Evolutionary conservation across 2,797 vertebrate species (phyloP), one percentile per base, ranked within the genome.

Genomic region (Austrolebias charrua): DNA sequence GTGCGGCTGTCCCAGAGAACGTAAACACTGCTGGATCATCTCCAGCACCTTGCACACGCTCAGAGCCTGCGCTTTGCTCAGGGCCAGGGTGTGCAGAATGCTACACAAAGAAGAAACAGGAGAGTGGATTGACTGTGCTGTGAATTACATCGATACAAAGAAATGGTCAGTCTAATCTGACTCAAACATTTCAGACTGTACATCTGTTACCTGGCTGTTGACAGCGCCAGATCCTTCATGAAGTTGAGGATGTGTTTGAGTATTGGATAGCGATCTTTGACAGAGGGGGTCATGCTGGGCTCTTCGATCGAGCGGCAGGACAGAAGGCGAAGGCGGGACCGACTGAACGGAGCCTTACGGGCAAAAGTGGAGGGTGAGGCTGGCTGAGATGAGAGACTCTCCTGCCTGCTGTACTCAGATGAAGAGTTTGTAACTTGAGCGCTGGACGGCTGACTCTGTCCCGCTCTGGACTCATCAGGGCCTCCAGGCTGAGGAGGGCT

Each of bases 301-400:
- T 98, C 98, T 52, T 98, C 98, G 83, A 96, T 73, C 0, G 98
- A 99, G 47, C 96, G 89, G 83, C 94, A 95, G 3, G 98, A 99
- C 19, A 99, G 93, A 29, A 99, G 94, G 67, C 98, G 93, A 1
- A 98, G 90, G n/a, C 96, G 93, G 1, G 95, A 95, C 9, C 95
- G 93, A 63, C 90, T 93, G 64, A 97, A 95, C 0, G 94, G 92
- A 1, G 94, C 88, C 74, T 94, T 94, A 0, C 95, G 91, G 1
- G 92, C 88, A 3, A 95, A 92, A 45, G 93, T 90, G 16, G 94
- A 93, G 10, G 95, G 95, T 0, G 94, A 96, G 5, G 83, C 77
- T 0, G 87, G 55, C 76, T 92, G 93, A 0, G 92, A 80, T 12
- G 75, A 79, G 44, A 89, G 38, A 29, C 80, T 92, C 65, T 95